phyloP scores from a whole-genome alignment of 2,113 vertebrate species.

The Haemorhous mexicanus region DNA sequence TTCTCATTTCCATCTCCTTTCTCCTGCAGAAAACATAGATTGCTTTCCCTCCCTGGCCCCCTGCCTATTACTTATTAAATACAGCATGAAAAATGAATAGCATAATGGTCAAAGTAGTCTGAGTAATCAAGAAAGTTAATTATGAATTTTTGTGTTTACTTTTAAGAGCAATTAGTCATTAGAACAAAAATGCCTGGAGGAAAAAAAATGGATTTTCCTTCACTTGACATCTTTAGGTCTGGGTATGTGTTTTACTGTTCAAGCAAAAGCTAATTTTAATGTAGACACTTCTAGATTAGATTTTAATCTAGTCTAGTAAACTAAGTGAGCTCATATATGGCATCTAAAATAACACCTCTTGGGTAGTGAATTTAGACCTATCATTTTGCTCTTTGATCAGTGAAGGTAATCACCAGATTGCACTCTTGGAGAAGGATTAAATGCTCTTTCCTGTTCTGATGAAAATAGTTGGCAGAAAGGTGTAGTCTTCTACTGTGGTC shows the following conservation, averaged over 20 bases:
- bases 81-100: neutral
- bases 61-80: neutral
- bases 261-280: neutral
- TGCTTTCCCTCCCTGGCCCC: neutral
- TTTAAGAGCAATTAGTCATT: neutral
- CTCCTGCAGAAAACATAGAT: neutral
- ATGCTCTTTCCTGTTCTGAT: neutral
- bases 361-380: neutral
- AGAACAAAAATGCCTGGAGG: neutral
- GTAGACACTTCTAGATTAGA: neutral
- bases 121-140: neutral
- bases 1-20: neutral
- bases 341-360: neutral
- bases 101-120: neutral
- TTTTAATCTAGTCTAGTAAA: neutral
- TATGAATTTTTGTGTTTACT: neutral
- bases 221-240: neutral
- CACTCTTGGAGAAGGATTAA: neutral
- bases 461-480: neutral
- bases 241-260: neutral
- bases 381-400: neutral
- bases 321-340: neutral
- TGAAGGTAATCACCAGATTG: neutral
- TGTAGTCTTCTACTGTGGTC: neutral
- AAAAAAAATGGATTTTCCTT: fast-evolving